These are phyloP conservation scores for Oedothorax gibbosus DNA, from an alignment of 1,140 invertebrate species.

Conservation along the genomic window DNA sequence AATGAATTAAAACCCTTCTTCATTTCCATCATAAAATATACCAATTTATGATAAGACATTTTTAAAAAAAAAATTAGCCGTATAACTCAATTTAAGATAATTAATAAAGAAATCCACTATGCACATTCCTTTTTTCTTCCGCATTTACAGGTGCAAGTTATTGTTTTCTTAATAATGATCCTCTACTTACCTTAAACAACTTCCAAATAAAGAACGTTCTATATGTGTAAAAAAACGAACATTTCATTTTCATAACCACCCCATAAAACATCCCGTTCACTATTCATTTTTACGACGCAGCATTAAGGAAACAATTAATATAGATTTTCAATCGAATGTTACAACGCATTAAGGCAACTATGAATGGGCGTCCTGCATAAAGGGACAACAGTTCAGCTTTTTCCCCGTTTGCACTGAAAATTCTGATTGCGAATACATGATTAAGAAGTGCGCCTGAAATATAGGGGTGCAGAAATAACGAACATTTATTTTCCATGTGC, in stretches of 20 bases:
- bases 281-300: conserved; percentile 22
- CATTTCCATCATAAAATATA: no score
- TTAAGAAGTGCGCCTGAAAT: neutral
- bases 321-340: conserved; percentile 36
- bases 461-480: neutral
- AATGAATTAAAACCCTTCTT: no score
- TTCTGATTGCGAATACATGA: conserved; percentile 21
- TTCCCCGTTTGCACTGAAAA: conserved; percentile 1
- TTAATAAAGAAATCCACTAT: no score
- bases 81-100: no score
- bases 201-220: neutral
- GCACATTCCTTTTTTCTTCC: neutral
- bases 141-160: neutral
- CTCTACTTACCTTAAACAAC: neutral
- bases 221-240: conserved; percentile 1
- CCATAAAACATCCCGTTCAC: conserved; percentile 17
- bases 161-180: conserved; percentile 6
- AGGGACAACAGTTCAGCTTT: neutral
- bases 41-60: no score
- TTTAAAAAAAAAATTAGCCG: no score
- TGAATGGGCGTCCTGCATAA: neutral
- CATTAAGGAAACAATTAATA: conserved; percentile 52
- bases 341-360: conserved; percentile 19
- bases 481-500: neutral
- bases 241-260: neutral